Percentiles rank a stretch among this genome's conserved stretches.
These are phyloP conservation scores for Aldrovandia affinis DNA, from an alignment of 2,797 vertebrate species.

Conservation along the genomic window DNA sequence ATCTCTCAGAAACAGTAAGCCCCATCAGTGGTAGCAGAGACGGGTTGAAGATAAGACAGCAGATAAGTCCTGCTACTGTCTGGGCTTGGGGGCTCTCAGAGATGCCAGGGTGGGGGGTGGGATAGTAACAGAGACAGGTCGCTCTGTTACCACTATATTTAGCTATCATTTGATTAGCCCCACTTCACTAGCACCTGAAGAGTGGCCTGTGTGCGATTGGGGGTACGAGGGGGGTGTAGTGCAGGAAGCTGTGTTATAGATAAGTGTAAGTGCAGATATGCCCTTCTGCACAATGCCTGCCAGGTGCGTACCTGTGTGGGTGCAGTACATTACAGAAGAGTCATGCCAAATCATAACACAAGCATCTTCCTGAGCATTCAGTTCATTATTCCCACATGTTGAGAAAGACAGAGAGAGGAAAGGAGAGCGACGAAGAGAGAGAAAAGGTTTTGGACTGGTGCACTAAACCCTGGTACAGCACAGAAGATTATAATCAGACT, in stretches of 20 bases:
- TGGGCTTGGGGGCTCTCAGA: background rate
- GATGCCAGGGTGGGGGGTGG: background rate
- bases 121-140: background rate
- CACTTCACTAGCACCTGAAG: background rate
- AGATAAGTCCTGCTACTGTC: too few relatives aligned
- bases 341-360: background rate
- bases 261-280: background rate
- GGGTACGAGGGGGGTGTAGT: background rate
- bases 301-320: background rate
- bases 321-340: background rate
- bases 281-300: background rate
- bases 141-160: too few relatives aligned
- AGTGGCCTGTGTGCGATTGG: background rate
- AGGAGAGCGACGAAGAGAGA: background rate
- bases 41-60: background rate
- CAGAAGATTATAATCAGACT: background rate
- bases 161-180: background rate
- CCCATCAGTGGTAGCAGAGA: background rate
- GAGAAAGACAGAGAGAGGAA: constrained; percentile 10
- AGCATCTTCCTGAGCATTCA: background rate
- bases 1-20: background rate
- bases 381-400: background rate
- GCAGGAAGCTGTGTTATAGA: background rate
- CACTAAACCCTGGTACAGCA: background rate
- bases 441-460: background rate